Conservation (phyloP, 2,797 vertebrate species). For the Onychomys leucogaster region DNA sequence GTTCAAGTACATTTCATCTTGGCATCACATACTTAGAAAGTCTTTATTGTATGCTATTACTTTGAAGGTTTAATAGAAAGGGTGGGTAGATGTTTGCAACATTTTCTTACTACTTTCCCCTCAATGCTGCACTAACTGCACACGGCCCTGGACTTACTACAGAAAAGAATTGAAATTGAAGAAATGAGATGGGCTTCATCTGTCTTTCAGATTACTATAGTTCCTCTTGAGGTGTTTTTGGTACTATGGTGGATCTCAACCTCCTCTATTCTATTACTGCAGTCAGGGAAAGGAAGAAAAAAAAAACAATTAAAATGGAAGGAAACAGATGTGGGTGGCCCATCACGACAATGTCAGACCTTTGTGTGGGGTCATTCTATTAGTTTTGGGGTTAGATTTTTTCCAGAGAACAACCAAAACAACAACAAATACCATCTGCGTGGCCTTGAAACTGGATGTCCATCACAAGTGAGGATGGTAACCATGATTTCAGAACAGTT, state of each 20-base stretch:
- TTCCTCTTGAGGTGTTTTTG: background rate
- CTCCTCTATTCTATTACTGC: background rate
- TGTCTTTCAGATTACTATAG: background rate
- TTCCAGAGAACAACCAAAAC: constrained; percentile 40
- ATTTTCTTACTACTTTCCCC: background rate
- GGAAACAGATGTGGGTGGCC: background rate
- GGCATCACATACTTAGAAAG: background rate
- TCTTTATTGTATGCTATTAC: background rate
- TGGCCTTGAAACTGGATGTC: background rate
- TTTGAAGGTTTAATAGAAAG: background rate
- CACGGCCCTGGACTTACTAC: background rate
- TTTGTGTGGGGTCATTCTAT: constrained; percentile 61
- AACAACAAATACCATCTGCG: background rate
- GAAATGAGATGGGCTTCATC: background rate
- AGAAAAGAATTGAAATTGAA: background rate
- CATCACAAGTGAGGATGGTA: background rate
- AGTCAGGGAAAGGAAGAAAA: background rate
- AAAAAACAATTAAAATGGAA: constrained; percentile 52
- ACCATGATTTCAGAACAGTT: background rate
- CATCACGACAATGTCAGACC: constrained; percentile 13
- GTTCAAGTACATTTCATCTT: constrained; percentile 13
- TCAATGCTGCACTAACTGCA: background rate
- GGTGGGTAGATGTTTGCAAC: background rate
- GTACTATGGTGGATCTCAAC: background rate
- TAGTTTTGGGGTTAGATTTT: constrained; percentile 63